phyloP scores from a whole-genome alignment of 2,113 vertebrate genomes.

The Gracilinanus agilis region DNA sequence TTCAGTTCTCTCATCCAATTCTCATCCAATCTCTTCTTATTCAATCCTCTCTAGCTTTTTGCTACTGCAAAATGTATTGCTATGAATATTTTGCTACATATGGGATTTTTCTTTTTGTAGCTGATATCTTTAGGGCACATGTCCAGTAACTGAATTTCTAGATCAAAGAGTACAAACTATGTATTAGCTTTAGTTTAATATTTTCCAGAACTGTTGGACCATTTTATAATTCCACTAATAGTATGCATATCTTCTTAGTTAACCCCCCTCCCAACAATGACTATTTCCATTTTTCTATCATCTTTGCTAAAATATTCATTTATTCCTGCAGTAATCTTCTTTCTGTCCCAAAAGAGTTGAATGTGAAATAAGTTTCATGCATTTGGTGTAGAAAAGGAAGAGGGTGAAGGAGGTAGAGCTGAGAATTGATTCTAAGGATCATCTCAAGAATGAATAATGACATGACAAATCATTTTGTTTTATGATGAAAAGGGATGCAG shows the following conservation, averaged over 20 bases:
- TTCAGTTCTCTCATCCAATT: not conserved
- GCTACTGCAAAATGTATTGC: not conserved
- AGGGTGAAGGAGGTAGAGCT: not conserved
- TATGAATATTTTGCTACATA: not conserved
- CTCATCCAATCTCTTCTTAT: not conserved
- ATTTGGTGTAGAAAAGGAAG: not conserved
- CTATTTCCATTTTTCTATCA: not conserved
- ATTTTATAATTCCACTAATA: not conserved
- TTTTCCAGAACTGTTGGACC: not conserved
- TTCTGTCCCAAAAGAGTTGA: not conserved
- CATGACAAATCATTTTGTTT: not conserved
- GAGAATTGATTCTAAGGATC: not conserved
- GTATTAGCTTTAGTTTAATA: not conserved
- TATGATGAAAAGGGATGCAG: not conserved
- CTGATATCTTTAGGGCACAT: not conserved
- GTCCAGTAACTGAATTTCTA: not conserved
- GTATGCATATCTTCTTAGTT: not conserved
- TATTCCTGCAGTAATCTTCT: not conserved
- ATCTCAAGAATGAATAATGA: slow-evolving; percentile 4
- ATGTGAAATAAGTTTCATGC: not conserved
- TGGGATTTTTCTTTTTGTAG: not conserved
- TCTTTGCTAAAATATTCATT: not conserved
- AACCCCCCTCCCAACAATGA: not conserved
- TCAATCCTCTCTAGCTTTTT: not conserved
- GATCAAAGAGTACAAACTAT: not conserved